These are phyloP conservation scores for Oxyura jamaicensis DNA, from an alignment of 2,113 vertebrate species.

Conservation along the genomic window DNA sequence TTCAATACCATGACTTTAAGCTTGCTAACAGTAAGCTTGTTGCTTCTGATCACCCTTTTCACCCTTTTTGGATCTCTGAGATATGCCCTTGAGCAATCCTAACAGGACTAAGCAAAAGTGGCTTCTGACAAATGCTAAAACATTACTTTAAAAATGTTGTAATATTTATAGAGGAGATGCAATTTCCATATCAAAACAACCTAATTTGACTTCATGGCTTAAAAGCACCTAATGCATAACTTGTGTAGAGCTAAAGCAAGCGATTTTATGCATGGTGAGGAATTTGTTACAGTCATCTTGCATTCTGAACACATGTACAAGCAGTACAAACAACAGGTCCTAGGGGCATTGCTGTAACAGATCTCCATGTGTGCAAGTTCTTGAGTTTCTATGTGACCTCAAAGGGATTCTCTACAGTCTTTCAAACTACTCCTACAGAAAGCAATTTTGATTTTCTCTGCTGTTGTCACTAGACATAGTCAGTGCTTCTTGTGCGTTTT, in stretches of 20 bases:
- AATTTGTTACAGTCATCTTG: neutral
- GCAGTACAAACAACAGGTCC: neutral
- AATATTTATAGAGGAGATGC: neutral
- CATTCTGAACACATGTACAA: accelerated
- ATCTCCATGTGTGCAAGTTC: neutral
- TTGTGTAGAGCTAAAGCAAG: neutral
- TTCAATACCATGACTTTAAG: neutral
- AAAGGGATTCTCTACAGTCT: neutral
- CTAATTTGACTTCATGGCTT: neutral
- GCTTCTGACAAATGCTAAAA: neutral
- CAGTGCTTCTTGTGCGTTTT: neutral
- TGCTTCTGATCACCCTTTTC: neutral
- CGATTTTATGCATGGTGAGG: neutral
- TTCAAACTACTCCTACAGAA: neutral
- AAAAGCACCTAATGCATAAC: neutral
- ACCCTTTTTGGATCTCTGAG: neutral
- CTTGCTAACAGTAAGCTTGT: neutral
- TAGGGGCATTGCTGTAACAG: neutral
- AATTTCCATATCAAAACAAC: neutral
- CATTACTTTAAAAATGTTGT: neutral
- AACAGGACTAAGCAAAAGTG: neutral
- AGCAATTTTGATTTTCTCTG: neutral
- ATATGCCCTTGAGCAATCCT: neutral
- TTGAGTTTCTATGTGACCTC: neutral
- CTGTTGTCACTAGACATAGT: neutral